Evolutionary conservation across 2,888 invertebrate species (phyloP).

Genomic region (Hecatera dysodea): DNA sequence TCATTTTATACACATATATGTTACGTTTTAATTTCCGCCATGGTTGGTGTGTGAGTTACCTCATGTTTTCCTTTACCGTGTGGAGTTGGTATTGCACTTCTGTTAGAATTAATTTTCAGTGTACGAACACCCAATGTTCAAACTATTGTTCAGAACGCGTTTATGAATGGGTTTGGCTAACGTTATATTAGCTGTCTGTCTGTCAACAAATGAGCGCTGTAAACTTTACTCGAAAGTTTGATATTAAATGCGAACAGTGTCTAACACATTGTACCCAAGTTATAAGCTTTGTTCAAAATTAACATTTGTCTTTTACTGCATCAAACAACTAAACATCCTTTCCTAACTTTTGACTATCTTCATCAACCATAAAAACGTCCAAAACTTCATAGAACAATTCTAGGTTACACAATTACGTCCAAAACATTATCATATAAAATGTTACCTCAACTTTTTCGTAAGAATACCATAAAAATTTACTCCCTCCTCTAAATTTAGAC

Average conservation of each 20-base stretch:
- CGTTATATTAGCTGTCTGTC: conserved; percentile 51
- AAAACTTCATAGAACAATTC: conserved; percentile 61
- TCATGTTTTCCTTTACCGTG: conserved; percentile 36
- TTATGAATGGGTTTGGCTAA: conserved; percentile 40
- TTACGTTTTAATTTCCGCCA: conserved; percentile 35
- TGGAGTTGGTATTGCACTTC: conserved; percentile 42
- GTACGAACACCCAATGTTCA: conserved; percentile 31
- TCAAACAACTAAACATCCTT: neutral
- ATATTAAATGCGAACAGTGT: conserved; percentile 45
- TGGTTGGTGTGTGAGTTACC: conserved; percentile 31
- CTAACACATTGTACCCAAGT: conserved; percentile 19
- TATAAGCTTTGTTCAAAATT: conserved; percentile 36
- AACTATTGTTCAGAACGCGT: conserved; percentile 36
- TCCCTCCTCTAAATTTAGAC: conserved; percentile 86
- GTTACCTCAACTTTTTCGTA: conserved; percentile 78
- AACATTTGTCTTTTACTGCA: conserved; percentile 1
- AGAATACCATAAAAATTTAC: conserved; percentile 85
- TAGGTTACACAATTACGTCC: conserved; percentile 60
- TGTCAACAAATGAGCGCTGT: conserved; percentile 34
- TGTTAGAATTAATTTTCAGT: conserved; percentile 52
- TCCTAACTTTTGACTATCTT: conserved; percentile 46
- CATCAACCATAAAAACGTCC: conserved; percentile 56
- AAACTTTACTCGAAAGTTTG: conserved; percentile 54
- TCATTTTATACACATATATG: conserved; percentile 29
- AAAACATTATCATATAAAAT: conserved; percentile 65